Evolutionary conservation across 2,888 invertebrate genomes (phyloP).

Genomic region (Brachyptera putata): DNA sequence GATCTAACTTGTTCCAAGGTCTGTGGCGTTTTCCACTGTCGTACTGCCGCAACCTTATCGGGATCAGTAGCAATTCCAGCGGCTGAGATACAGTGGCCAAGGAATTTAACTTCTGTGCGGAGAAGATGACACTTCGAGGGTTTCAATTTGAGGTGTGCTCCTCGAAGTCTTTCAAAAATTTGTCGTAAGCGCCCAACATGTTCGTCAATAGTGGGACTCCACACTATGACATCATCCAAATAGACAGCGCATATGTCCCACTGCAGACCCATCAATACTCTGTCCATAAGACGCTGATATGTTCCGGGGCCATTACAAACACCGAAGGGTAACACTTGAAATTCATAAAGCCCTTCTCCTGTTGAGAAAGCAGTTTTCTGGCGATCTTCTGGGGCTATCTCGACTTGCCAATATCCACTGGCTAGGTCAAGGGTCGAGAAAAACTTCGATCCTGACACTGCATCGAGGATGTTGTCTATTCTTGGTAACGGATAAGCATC

Average conservation of each 20-base stretch:
- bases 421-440: neutral
- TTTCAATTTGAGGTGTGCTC: neutral
- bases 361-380: neutral
- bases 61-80: neutral
- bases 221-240: neutral
- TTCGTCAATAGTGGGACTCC: neutral
- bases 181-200: neutral
- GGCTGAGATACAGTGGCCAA: neutral
- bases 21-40: neutral
- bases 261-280: neutral
- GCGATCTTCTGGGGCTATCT: neutral
- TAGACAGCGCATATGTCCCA: neutral
- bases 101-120: neutral
- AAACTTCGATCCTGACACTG: neutral
- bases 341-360: neutral
- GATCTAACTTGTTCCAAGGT: neutral
- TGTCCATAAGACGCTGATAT: slow-evolving; percentile 1
- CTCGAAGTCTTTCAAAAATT: neutral
- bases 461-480: neutral
- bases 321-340: neutral
- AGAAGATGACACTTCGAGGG: neutral
- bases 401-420: neutral
- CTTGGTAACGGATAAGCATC: slow-evolving; percentile 8
- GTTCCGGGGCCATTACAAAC: neutral
- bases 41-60: neutral